Evolutionary conservation across 35 echinoderm and acorn worm genomes (phyloP), one percentile per base, ranked within the genome.

Genomic region (Lytechinus variegatus): DNA sequence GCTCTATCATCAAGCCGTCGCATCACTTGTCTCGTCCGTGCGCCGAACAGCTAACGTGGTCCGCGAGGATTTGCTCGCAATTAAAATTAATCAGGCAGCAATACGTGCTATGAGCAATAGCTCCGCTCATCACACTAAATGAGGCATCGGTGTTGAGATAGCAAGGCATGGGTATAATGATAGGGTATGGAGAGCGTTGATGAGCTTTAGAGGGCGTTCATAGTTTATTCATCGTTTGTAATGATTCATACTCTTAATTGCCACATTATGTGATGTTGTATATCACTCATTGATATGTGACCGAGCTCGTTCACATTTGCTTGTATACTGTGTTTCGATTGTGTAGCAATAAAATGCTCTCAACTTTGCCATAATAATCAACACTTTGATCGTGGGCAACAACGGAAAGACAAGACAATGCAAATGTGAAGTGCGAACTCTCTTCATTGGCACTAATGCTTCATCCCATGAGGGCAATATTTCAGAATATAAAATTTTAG

Each of bases 81-180:
- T 90, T 90, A 90, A 21, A 90, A 90, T 90, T 90, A 90, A 90
- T 90, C 88, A 90, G 88, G 10, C 28, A 54, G 88, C 88, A 90
- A 90, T 90, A 51, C 52, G 9, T 4, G 88, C 29, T 90, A 54
- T 90, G 88, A 90, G 29, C 88, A 90, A 33, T 90, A 8, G n/a
- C 88, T 12, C 27, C 88, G 3, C 88, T 54, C 88, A 54, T 90
- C 88, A 90, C 27, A 14, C 52, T 7, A 5, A 6, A 9, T 16
- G 88, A n/a, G 44, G 16, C 87, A 33, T 9, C 27, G 87, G 14
- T 53, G 87, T 1, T 3, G 27, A 28, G 28, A 89, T 27, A 4
- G 61, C 14, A 71, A 14, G 24, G 61, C 14, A 19, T 71, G 1
- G 87, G 14, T 53, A 28, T 2, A 13, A 16, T 8, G 29, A 90